Base-by-base conservation (phyloP, 2,797 vertebrate genomes). In the Tadarida brasiliensis region DNA sequence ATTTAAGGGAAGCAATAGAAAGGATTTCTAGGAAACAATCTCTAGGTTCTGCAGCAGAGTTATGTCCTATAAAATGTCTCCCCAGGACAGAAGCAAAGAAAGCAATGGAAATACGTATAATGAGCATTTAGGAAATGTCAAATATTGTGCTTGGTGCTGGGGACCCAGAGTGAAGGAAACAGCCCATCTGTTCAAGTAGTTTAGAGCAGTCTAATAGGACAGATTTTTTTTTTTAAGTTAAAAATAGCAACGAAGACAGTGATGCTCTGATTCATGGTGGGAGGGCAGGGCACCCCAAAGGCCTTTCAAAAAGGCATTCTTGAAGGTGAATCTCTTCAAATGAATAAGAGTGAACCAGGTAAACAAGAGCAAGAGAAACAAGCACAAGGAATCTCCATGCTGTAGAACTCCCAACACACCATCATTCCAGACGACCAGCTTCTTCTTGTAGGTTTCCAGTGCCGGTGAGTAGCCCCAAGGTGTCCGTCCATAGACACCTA, bases 21-120 rank as follows among this genome's bases (percentile, higher is more conserved):
- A 94, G 89, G 49, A 89, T 24, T 90, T 93, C 86, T 92, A 91
- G 94, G 92, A 94, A 95, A 85, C 77, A 70, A 87, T 26, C 63
- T 87, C 39, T 65, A 15, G 59, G n/a, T 88, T 92, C 33, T 49
- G 65, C 0, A 3, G 61, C 3, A 78, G 67, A 93, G 54, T 74
- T 76, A 28, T 20, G 19, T 8, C 57, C 77, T n/a, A 14, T 51
- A 93, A 44, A 91, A 91, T 20, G 22, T 15, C 28, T 91, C 24
- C 35, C 22, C 30, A n/a, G 68, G n/a, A 92, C 61, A 91, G n/a
- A 56, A 22, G 51, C 51, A 35, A 56, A 68, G n/a, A 54, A 51
- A 89, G 57, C 8, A 83, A 87, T 61, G 63, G 56, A 91, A 95
- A 65, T 20, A 30, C 54, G 47, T 22, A 22, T 2, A n/a, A 74